Percentiles rank a stretch among this genome's conserved stretches.
phyloP scores from a whole-genome alignment of 2,888 invertebrate genomes.

The Holacanthella duospinosa region DNA sequence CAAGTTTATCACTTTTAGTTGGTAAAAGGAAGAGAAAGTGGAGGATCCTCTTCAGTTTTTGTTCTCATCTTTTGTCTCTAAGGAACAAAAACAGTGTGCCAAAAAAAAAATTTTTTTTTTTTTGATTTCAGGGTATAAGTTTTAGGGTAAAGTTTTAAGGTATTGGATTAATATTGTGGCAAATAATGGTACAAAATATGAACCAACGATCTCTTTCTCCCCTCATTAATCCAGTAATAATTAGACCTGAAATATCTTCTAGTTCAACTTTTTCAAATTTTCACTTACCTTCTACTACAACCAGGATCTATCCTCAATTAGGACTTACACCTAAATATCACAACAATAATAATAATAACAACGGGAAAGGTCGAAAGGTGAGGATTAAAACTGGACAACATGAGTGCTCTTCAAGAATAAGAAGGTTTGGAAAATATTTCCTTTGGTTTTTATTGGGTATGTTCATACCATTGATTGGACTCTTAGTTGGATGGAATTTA shows the following conservation, averaged over 20 bases:
- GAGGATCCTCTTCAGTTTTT: too few relatives aligned
- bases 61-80: too few relatives aligned
- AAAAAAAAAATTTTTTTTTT: too few relatives aligned
- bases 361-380: neutral
- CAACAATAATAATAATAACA: constrained; percentile 3
- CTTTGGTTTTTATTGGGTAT: constrained; percentile 19
- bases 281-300: constrained; percentile 27
- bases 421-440: too few relatives aligned
- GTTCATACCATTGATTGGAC: constrained; percentile 9
- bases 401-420: too few relatives aligned
- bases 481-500: constrained; percentile 12
- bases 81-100: too few relatives aligned
- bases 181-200: neutral
- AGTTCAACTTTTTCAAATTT: constrained; percentile 26
- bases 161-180: too few relatives aligned
- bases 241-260: constrained; percentile 4
- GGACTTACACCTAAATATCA: constrained; percentile 9
- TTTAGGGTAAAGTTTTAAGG: too few relatives aligned
- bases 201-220: neutral
- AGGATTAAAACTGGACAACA: neutral
- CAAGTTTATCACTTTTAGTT: too few relatives aligned
- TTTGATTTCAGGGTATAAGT: too few relatives aligned
- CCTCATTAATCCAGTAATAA: neutral
- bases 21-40: too few relatives aligned
- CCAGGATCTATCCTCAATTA: constrained; percentile 24